phyloP scores from a whole-genome alignment of 2,888 invertebrate species.

The Podotricha telesiphe region DNA sequence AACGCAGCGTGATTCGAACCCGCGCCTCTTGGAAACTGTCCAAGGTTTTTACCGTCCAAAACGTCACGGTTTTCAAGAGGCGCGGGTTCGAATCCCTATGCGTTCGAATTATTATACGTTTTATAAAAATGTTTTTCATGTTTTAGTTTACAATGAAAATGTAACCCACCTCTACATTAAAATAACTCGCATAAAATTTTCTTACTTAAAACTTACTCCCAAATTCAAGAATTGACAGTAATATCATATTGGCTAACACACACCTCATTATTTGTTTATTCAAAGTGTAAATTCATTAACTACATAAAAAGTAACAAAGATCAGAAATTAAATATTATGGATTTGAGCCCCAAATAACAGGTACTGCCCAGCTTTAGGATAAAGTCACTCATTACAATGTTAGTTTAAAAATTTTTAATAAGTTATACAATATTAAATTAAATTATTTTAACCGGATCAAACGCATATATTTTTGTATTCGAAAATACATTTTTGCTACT shows the following conservation, averaged over 20 bases:
- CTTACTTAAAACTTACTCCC: background rate
- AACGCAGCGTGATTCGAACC: too few relatives aligned
- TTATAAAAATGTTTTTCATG: too few relatives aligned
- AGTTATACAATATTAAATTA: background rate
- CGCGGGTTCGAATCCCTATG: too few relatives aligned
- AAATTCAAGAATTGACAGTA: background rate
- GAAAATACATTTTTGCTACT: too few relatives aligned
- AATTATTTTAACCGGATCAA: too few relatives aligned
- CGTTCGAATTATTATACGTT: too few relatives aligned
- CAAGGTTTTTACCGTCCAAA: too few relatives aligned
- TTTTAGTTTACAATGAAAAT: background rate
- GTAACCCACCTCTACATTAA: background rate
- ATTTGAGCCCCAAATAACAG: slow-evolving; percentile 9
- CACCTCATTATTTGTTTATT: background rate
- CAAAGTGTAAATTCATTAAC: background rate
- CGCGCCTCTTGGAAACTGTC: too few relatives aligned
- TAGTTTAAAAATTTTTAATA: too few relatives aligned
- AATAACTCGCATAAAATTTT: background rate
- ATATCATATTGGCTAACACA: slow-evolving; percentile 7
- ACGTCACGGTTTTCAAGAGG: too few relatives aligned
- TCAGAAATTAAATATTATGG: background rate
- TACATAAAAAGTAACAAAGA: too few relatives aligned
- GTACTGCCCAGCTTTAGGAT: background rate
- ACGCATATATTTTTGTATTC: too few relatives aligned
- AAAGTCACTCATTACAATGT: background rate